phyloP scores from a whole-genome alignment of 2,113 vertebrate species.

The Megaceryle maxima region DNA sequence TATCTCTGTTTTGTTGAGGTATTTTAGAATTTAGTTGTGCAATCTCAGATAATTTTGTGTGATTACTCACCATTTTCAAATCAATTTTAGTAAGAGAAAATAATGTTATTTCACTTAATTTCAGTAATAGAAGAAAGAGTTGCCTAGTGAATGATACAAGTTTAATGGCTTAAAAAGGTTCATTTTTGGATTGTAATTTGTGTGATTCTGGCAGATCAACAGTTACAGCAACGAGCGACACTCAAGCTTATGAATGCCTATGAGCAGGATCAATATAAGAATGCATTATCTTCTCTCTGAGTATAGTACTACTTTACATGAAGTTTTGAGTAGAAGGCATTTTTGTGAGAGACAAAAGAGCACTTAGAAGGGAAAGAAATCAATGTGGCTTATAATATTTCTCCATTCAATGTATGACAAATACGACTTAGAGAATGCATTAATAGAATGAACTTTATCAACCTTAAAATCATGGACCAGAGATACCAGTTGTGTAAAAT shows the following conservation, averaged over 20 bases:
- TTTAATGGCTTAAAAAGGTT: conserved; percentile 23
- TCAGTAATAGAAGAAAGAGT: not conserved
- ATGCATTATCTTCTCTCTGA: not conserved
- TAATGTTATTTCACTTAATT: not conserved
- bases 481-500: not conserved
- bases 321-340: not conserved
- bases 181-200: not conserved
- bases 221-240: not conserved
- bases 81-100: not conserved
- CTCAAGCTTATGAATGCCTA: not conserved
- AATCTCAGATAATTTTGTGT: not conserved
- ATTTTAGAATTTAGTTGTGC: not conserved
- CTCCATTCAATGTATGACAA: not conserved
- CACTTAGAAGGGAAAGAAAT: not conserved
- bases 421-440: not conserved
- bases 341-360: not conserved
- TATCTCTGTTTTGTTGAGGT: not conserved
- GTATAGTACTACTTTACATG: not conserved
- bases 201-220: not conserved
- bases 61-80: conserved; percentile 14
- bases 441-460: not conserved
- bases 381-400: not conserved
- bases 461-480: not conserved
- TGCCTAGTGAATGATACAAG: not conserved
- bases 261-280: not conserved